Base-by-base conservation (phyloP, 2,797 vertebrate genomes). In the Schizopygopsis malacanthus region DNA sequence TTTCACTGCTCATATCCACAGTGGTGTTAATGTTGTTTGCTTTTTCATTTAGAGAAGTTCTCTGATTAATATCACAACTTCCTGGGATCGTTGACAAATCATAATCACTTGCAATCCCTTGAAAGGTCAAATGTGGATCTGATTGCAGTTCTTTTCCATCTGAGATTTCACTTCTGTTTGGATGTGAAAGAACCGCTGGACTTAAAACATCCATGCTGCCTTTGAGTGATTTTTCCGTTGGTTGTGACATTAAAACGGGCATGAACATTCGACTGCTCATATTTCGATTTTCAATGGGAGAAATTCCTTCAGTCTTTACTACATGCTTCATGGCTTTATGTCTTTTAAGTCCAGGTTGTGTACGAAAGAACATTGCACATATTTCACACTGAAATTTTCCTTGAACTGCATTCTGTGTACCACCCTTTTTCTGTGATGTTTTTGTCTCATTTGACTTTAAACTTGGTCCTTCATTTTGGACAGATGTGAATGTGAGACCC, bases 291-390 rank as follows among this genome's bases (percentile, higher is more conserved):
- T 95, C 18, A 8, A 47, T 84, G 75, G 85, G 86, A 61, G 81
- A 76, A 10, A 90, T 25, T 20, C 93, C 90, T 6, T 95, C 73
- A 1, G 90, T 89, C 88, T 90, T 95, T 59, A 93, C 90, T 84
- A 93, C 94, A 86, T 99, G 98, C 85, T 99, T 99, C 93, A 98
- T 96, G 87, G 97, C 97, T 92, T 97, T 97, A 91, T 99, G 98
- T 91, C 97, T 96, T 90, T 96, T 98, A 91, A 99, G 94, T 71
- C 98, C 98, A 0, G 97, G 97, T 88, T 96, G 91, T 39, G 98
- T 98, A 73, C 96, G 94, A 90, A 99, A 99, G 90, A 95, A 95
- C 91, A 97, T 94, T 4, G 94, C 93, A 83, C 98, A 99, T 90
- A 98, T 94, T 89, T 99, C 97, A 3, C 98, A 99, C 70, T 95